Base-by-base conservation (phyloP, 2,113 vertebrate genomes). In the Dasypus novemcinctus region DNA sequence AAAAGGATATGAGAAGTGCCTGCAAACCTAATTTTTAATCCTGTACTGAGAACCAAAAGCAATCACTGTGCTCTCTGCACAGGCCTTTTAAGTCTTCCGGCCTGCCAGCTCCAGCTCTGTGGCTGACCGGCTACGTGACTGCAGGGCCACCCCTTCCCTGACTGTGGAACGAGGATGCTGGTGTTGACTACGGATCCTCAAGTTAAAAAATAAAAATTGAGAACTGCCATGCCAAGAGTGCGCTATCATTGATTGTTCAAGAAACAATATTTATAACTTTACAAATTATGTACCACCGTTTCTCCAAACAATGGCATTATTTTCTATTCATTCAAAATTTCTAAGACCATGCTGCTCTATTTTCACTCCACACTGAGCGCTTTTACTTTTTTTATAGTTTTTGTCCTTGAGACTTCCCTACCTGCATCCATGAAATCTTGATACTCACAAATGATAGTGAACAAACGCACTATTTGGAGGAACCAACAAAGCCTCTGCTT, bases 251-350 rank as follows among this genome's bases (percentile, higher is more conserved):
- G 63, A 69, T 85, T 91, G 68, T 57, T 36, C 17, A 83, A 93
- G 25, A 25, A 33, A 81, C 63, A 95, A 87, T 92, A 97, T 97
- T 97, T 96, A 93, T 93, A 96, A 59, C 15, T 96, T 83, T 46
- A 93, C 74, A 97, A 25, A 91, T 85, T 78, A 36, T 57, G 97
- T 31, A 79, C n/a, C 88, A 23, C 83, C 80, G 89, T 93, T 95
- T 87, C 83, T 85, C 57, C 78, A 96, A n/a, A 95, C 68, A 36
- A 95, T 94, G 96, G 80, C 92, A 91, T 90, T 94, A 68, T 93
- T 95, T 54, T 76, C 93, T 88, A 88, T 57, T 92, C 76, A 95
- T 97, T 97, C 87, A 97, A 92, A 95, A 79, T 79, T 95, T 88
- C 71, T 94, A 61, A 96, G 97, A 94, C 94, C 91, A 96, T 96